A percentile compares a stretch with the other conserved stretches of the same genome.
These are phyloP conservation scores for Drosophila rufa DNA, from an alignment of 1,140 invertebrate genomes.

Conservation along the genomic window DNA sequence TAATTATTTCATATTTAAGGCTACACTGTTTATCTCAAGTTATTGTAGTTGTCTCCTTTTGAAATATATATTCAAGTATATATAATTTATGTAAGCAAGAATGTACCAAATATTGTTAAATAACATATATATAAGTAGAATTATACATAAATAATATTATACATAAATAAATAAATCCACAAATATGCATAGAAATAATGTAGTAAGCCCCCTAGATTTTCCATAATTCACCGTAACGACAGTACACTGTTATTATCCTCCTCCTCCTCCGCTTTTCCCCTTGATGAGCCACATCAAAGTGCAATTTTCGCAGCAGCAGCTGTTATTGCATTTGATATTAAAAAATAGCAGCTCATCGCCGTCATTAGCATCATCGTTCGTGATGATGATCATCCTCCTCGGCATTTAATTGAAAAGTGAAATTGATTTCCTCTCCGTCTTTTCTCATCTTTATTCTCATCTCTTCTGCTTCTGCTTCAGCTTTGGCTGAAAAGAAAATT, in stretches of 20 bases:
- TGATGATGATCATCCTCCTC: constrained; percentile 7
- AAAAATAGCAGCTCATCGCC: constrained; percentile 33
- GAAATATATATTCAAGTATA: too few species aligned
- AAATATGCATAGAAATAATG: not conserved
- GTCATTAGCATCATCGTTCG: constrained; percentile 22
- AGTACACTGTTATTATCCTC: not conserved
- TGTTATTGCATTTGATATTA: constrained; percentile 53
- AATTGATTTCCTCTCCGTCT: constrained; percentile 58
- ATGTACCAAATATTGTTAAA: too few species aligned
- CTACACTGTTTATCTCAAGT: too few species aligned
- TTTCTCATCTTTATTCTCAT: constrained; percentile 5
- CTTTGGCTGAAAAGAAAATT: constrained; percentile 42
- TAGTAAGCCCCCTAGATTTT: not conserved
- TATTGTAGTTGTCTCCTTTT: too few species aligned
- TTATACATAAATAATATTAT: too few species aligned
- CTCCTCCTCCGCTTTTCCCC: not conserved
- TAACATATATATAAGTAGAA: too few species aligned
- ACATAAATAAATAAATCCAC: too few species aligned
- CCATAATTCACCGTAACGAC: not conserved
- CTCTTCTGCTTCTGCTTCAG: constrained; percentile 6
- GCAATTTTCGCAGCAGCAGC: constrained; percentile 39
- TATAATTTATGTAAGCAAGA: too few species aligned
- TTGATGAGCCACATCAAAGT: constrained; percentile 34
- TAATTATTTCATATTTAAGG: too few species aligned
- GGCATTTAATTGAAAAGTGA: constrained; percentile 74